Conservation (phyloP, 2,888 invertebrate genomes). For the Agrotis ipsilon region DNA sequence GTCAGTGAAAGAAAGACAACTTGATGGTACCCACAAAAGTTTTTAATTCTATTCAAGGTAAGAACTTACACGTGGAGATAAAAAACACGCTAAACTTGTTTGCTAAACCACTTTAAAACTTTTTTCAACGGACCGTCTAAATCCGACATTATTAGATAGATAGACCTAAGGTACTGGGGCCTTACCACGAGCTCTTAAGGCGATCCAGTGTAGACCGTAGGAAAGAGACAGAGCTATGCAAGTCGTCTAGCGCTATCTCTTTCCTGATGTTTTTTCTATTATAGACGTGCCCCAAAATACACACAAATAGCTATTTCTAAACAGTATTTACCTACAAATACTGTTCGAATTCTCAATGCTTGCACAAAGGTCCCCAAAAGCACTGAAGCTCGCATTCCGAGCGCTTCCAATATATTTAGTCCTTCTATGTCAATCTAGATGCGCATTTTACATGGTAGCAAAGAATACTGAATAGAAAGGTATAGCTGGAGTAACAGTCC, state of each 20-base stretch:
- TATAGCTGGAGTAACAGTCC: neutral
- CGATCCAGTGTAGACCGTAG: no score
- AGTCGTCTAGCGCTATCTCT: no score
- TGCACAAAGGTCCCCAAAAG: neutral
- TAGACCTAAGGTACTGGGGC: no score
- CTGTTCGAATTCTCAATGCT: neutral
- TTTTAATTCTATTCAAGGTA: no score
- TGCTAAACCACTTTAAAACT: neutral
- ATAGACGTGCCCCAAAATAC: no score
- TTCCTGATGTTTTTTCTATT: no score
- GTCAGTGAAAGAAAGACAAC: no score
- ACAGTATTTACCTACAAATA: slow-evolving; percentile 24
- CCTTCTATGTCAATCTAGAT: slow-evolving; percentile 16
- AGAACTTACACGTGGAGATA: no score
- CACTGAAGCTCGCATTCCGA: slow-evolving; percentile 23
- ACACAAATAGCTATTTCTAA: slow-evolving; percentile 2
- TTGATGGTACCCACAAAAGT: no score
- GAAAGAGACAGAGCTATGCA: no score
- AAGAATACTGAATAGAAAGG: slow-evolving; percentile 25
- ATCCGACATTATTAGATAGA: neutral
- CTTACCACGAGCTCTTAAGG: no score
- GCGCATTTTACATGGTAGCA: slow-evolving; percentile 18
- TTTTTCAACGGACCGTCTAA: neutral
- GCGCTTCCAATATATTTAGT: slow-evolving; percentile 31
- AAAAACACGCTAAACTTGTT: neutral